These are phyloP conservation scores for Tinamus major DNA, from an alignment of 2,797 vertebrate genomes.

Conservation along the genomic window DNA sequence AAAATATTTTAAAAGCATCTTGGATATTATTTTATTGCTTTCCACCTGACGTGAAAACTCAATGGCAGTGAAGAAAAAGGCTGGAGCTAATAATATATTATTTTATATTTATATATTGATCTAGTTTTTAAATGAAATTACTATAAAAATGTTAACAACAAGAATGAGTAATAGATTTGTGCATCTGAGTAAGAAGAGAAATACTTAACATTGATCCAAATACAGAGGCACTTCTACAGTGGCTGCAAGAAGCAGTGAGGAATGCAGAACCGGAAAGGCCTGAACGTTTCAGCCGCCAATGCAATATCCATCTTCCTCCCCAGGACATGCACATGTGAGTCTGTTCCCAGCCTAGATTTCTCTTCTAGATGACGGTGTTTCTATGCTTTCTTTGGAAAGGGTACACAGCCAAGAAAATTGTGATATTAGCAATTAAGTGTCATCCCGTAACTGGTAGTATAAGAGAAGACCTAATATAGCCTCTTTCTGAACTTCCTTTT, in stretches of 20 bases:
- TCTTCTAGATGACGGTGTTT: not conserved
- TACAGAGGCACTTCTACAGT: not conserved
- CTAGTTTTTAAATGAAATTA: conserved; percentile 45
- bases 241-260: not conserved
- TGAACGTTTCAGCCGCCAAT: not conserved
- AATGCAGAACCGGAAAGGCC: not conserved
- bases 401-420: not conserved
- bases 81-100: conserved; percentile 31
- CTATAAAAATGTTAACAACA: conserved; percentile 13
- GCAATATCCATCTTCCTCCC: not conserved
- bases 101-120: conserved; percentile 43
- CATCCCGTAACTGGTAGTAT: not conserved
- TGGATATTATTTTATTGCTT: conserved; percentile 38
- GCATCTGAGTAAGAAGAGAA: not conserved
- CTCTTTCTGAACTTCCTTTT: not conserved
- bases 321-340: not conserved
- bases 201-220: not conserved
- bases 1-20: conserved; percentile 60
- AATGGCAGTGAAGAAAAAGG: conserved; percentile 43
- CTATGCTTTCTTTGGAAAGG: not conserved
- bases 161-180: conserved; percentile 4
- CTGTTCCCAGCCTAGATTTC: not conserved
- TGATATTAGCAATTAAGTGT: not conserved
- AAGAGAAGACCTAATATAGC: not conserved
- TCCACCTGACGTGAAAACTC: conserved; percentile 56